phyloP scores from a whole-genome alignment of 2,113 vertebrate species.

The Sylvicapra grimmia region DNA sequence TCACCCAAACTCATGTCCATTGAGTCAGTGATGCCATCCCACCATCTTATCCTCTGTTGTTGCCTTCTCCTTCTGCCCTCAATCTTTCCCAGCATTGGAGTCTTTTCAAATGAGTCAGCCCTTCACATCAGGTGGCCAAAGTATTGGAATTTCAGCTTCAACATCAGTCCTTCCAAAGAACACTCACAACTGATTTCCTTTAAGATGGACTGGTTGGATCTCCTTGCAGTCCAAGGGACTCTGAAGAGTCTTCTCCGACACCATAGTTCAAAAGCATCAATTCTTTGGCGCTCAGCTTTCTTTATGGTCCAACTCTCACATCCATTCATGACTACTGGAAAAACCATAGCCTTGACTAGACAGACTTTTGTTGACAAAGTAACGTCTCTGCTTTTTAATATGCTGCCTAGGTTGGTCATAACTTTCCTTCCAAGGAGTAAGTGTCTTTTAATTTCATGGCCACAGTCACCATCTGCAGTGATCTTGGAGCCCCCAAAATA shows the following conservation, averaged over 20 bases:
- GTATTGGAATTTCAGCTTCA: background rate
- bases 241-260: background rate
- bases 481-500: background rate
- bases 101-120: background rate
- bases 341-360: background rate
- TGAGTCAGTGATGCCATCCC: background rate
- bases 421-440: background rate
- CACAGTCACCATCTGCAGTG: background rate
- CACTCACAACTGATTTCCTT: background rate
- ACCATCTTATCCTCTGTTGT: background rate
- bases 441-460: background rate
- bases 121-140: background rate
- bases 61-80: background rate
- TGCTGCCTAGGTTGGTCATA: background rate
- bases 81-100: background rate
- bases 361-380: background rate
- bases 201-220: background rate
- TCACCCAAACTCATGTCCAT: background rate
- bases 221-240: background rate
- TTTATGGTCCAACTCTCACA: background rate
- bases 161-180: background rate
- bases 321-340: background rate
- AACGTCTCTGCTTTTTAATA: background rate
- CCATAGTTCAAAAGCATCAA: background rate
- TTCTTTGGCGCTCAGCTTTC: accelerated